Evolutionary conservation across 2,797 vertebrate genomes (phyloP), one percentile per base, ranked within the genome.

Genomic region (Acrossocheilus wenchowensis): DNA sequence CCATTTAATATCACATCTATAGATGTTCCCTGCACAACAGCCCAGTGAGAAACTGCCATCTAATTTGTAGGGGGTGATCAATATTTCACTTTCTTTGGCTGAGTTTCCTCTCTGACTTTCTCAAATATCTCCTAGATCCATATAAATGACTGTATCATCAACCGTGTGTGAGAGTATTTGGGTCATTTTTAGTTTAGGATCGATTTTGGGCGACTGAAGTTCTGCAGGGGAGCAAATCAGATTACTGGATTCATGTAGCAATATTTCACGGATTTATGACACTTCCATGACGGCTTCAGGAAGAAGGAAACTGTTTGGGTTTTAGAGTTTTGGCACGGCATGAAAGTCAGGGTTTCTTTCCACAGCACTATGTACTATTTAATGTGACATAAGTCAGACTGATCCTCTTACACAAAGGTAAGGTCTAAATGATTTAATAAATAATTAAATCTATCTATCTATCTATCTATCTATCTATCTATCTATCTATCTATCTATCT

Each of bases 261-360:
- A 62, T 71, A 36, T 83, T 83, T 87, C 50, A 78, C 10, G 8
- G 50, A 74, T 87, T 82, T 71, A 74, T 69, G 60, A 87, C 62
- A 39, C 30, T 80, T 85, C 21, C 30, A 39, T 72, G 77, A 54
- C 26, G 30, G 52, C 52, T 72, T n/a, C 26, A 73, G 15, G 26
- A 68, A 82, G 26, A 30, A 62, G 19, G 41, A 81, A 73, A 66
- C n/a, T 10, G 43, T 60, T 39, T 23, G 17, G 36, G 36, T 45
- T 79, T 79, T 36, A 57, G 52, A 66, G 30, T 26, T 75, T 75
- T 75, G 57, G 85, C 41, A 30, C 14, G 3, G 3, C 36, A 60
- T 71, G n/a, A 85, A 79, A 71, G 48, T 30, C 30, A 60, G 7
- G 7, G 54, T 19, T 82, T 14, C 0, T 3, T 26, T 81, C 4